Evolutionary conservation across 2,113 vertebrate species (phyloP).

Genomic region (Hydrochoerus hydrochaeris): DNA sequence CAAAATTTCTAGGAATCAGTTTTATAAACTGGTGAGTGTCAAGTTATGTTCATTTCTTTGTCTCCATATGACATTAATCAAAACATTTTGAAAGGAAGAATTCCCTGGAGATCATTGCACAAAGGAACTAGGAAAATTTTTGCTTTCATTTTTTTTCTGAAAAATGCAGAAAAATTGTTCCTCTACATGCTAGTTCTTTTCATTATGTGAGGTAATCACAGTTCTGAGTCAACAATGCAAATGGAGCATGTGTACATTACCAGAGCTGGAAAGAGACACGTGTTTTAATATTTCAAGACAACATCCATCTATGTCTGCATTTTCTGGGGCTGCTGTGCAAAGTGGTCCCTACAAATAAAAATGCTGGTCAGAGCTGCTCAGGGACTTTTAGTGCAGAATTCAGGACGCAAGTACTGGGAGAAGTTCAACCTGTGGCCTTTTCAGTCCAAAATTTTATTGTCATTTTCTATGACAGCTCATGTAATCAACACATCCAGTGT

Average conservation of each 20-base stretch:
- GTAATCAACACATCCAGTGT: too few relatives aligned
- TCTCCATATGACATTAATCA: neutral
- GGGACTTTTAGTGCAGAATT: neutral
- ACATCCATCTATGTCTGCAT: neutral
- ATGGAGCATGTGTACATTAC: neutral
- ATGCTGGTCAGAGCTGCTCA: too few relatives aligned
- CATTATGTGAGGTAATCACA: neutral
- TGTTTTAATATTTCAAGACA: neutral
- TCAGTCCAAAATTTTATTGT: too few relatives aligned
- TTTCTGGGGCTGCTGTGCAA: neutral
- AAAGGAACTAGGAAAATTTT: neutral
- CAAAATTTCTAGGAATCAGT: neutral
- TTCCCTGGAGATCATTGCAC: neutral
- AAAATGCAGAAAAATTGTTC: neutral
- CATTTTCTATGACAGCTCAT: too few relatives aligned
- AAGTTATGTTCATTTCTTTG: neutral
- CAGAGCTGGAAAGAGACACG: neutral
- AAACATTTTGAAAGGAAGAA: neutral
- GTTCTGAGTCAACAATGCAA: neutral
- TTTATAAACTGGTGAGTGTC: neutral
- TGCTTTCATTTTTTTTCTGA: neutral
- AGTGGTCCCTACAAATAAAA: too few relatives aligned
- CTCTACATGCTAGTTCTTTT: neutral
- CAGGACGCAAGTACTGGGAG: too few relatives aligned
- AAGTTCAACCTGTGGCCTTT: too few relatives aligned